Conservation (phyloP, 2,113 vertebrate species). For the Hirundichthys speculiger region DNA sequence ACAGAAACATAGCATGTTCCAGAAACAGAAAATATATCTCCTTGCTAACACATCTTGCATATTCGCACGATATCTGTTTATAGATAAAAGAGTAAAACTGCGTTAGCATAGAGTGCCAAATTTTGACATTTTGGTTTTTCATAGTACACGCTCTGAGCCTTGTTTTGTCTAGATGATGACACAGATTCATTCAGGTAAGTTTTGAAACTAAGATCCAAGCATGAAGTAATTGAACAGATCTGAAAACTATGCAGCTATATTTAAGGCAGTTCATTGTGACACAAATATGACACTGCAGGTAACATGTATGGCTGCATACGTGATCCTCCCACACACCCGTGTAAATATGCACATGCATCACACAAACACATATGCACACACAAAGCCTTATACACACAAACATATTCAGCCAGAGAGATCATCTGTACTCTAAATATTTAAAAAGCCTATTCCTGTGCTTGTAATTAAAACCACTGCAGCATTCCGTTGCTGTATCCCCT, state of each 20-base stretch:
- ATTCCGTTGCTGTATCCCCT: slow-evolving; percentile 58
- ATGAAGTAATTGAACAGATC: background rate
- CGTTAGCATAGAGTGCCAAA: too few relatives aligned
- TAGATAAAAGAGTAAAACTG: too few relatives aligned
- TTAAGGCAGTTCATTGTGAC: background rate
- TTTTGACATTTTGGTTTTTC: too few relatives aligned
- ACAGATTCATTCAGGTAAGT: too few relatives aligned
- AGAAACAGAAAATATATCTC: background rate
- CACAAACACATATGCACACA: slow-evolving; percentile 37
- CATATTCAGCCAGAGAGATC: slow-evolving; percentile 50
- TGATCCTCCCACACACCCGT: background rate
- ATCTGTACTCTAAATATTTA: slow-evolving; percentile 80
- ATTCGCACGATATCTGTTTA: background rate
- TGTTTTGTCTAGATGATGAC: too few relatives aligned
- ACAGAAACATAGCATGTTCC: too few relatives aligned
- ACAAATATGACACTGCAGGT: slow-evolving; percentile 1
- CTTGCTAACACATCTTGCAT: background rate
- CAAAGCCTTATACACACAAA: slow-evolving; percentile 46
- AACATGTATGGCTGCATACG: slow-evolving; percentile 13
- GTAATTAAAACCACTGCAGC: slow-evolving; percentile 78
- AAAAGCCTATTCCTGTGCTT: slow-evolving; percentile 71
- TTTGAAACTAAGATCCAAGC: too few relatives aligned
- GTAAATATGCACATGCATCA: slow-evolving; percentile 17
- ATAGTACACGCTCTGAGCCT: too few relatives aligned
- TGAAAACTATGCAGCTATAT: background rate